Conservation (phyloP, 2,113 vertebrate genomes). For the Neolamprologus ventralis region DNA sequence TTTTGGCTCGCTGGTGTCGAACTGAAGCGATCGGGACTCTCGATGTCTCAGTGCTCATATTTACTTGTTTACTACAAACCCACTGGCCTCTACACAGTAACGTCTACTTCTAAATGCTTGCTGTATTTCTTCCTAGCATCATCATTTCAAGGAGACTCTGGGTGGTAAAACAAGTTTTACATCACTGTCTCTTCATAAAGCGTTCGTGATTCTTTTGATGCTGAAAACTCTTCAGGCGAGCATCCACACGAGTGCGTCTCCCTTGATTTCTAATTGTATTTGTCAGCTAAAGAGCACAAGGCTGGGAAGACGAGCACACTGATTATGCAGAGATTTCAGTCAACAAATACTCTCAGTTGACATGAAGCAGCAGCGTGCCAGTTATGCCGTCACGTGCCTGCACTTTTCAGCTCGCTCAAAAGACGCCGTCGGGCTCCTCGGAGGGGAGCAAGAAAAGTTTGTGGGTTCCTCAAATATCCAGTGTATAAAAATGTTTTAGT, state of each 20-base stretch:
- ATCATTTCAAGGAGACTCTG: slow-evolving; percentile 21
- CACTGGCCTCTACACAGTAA: neutral
- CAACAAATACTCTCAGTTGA: slow-evolving; percentile 51
- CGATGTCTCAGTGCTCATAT: neutral
- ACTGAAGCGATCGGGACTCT: neutral
- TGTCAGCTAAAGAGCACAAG: slow-evolving; percentile 40
- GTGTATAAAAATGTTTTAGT: neutral
- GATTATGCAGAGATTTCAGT: slow-evolving; percentile 52
- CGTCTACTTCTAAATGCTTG: neutral
- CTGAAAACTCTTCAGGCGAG: slow-evolving; percentile 19
- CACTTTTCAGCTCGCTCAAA: slow-evolving; percentile 1
- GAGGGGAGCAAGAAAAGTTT: neutral
- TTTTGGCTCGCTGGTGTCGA: neutral
- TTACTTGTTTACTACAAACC: neutral
- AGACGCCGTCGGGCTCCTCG: neutral
- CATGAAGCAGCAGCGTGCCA: slow-evolving; percentile 47
- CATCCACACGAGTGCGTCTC: slow-evolving; percentile 8
- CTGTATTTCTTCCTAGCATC: neutral
- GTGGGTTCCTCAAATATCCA: neutral
- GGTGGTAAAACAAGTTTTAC: slow-evolving; percentile 19
- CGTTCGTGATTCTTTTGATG: slow-evolving; percentile 5
- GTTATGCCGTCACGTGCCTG: slow-evolving; percentile 22
- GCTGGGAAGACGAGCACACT: slow-evolving; percentile 25
- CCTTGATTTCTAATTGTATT: slow-evolving; percentile 59
- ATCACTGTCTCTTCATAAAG: slow-evolving; percentile 16